These are phyloP conservation scores for Drosophila watanabei DNA, from an alignment of 1,140 invertebrate genomes.

Conservation along the genomic window DNA sequence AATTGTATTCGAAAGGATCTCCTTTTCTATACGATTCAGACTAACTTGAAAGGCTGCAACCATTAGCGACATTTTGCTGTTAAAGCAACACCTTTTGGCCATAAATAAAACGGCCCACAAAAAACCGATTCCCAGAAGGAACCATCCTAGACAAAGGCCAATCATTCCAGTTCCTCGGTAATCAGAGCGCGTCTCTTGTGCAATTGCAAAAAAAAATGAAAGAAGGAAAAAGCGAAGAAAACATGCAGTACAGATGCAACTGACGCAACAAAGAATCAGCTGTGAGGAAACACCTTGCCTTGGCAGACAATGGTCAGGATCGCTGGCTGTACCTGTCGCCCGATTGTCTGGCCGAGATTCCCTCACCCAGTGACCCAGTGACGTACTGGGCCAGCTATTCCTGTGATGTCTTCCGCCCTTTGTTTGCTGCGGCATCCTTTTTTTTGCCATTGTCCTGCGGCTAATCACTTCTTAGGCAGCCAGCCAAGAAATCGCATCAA, in stretches of 20 bases:
- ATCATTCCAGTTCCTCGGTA: slow-evolving; percentile 48
- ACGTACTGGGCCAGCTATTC: slow-evolving; percentile 38
- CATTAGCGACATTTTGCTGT: slow-evolving; percentile 53
- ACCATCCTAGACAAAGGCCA: slow-evolving; percentile 18
- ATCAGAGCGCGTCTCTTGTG: slow-evolving; percentile 74
- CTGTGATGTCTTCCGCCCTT: slow-evolving; percentile 66
- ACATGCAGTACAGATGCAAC: slow-evolving; percentile 44
- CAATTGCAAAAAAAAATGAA: slow-evolving; percentile 64
- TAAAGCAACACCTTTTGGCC: slow-evolving; percentile 65
- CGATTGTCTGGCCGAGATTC: slow-evolving; percentile 57
- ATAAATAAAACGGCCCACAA: slow-evolving; percentile 59
- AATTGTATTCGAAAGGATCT: neutral
- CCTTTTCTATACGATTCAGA: neutral
- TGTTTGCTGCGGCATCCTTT: slow-evolving; percentile 35
- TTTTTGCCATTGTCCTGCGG: slow-evolving; percentile 40
- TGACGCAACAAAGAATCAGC: slow-evolving; percentile 23
- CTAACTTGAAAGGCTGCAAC: slow-evolving; percentile 3
- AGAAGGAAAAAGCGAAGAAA: slow-evolving; percentile 57
- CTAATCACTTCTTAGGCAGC: slow-evolving; percentile 38
- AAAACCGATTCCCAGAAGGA: slow-evolving; percentile 28
- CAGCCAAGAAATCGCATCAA: slow-evolving; percentile 18
- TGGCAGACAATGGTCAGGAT: slow-evolving; percentile 24
- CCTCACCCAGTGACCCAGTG: slow-evolving; percentile 76
- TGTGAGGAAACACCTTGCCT: slow-evolving; percentile 42
- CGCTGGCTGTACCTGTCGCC: slow-evolving; percentile 69